phyloP scores from a whole-genome alignment of 1,140 invertebrate species.

The Sminthurides bifidus region DNA sequence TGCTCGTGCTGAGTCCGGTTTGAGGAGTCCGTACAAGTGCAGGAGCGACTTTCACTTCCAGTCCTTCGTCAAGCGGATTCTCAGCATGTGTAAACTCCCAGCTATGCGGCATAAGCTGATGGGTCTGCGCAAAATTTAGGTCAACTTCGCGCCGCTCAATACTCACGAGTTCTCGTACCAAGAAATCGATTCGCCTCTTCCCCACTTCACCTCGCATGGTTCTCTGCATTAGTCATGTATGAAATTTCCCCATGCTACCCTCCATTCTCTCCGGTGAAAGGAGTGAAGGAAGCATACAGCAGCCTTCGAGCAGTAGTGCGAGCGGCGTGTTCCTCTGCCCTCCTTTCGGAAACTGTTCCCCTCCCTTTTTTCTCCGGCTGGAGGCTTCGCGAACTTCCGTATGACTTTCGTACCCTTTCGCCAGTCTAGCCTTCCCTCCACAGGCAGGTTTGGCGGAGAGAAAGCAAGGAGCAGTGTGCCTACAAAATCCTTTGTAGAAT shows the following conservation, averaged over 20 bases:
- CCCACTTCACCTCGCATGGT: slow-evolving; percentile 1
- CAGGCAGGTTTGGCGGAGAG: too few relatives aligned
- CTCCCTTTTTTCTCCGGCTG: neutral
- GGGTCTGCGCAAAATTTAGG: slow-evolving; percentile 29
- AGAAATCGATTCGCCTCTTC: slow-evolving; percentile 29
- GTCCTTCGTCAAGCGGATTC: too few relatives aligned
- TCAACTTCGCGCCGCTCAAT: slow-evolving; percentile 31
- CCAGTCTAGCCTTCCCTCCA: neutral
- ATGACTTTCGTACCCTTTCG: neutral
- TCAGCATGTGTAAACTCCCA: neutral
- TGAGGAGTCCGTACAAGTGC: too few relatives aligned
- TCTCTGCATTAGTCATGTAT: too few relatives aligned
- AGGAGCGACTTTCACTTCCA: too few relatives aligned
- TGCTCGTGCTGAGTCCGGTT: too few relatives aligned
- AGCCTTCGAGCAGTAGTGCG: neutral
- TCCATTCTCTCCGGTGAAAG: neutral
- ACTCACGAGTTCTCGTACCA: slow-evolving; percentile 25
- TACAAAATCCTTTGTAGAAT: too few relatives aligned
- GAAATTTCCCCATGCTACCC: slow-evolving; percentile 2
- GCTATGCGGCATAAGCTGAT: slow-evolving; percentile 15
- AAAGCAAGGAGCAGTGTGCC: too few relatives aligned
- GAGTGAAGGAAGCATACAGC: neutral
- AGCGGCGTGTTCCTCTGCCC: neutral
- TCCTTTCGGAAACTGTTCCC: neutral
- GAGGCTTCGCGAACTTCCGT: neutral